These are phyloP conservation scores for Cryptosula pallasiana DNA, from an alignment of 2,888 invertebrate genomes.

Conservation along the genomic window DNA sequence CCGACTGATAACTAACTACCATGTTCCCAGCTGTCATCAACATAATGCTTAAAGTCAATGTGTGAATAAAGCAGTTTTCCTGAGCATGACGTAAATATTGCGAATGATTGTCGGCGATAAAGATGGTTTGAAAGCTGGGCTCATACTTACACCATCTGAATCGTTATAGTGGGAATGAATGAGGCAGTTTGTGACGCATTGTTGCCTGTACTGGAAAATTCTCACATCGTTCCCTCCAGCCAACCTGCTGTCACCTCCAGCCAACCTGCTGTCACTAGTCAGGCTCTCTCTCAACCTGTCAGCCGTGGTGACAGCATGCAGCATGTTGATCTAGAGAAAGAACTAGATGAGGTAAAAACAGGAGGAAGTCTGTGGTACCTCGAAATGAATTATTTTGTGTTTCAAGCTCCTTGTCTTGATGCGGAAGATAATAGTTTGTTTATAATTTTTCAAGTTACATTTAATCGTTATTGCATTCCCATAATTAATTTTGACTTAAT, in stretches of 20 bases:
- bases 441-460: background rate
- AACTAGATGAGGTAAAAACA: slow-evolving; percentile 23
- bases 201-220: background rate
- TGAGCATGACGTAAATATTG: too few species aligned
- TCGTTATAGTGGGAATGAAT: too few species aligned
- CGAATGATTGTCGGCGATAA: too few species aligned
- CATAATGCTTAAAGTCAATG: too few species aligned
- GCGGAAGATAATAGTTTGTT: background rate
- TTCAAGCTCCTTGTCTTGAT: background rate
- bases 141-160: too few species aligned
- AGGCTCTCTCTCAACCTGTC: background rate
- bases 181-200: background rate
- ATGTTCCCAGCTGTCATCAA: too few species aligned
- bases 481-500: too few species aligned
- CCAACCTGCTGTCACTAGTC: background rate
- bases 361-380: too few species aligned
- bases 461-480: background rate
- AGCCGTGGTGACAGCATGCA: background rate
- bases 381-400: too few species aligned
- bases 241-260: background rate
- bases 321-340: slow-evolving; percentile 2
- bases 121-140: too few species aligned
- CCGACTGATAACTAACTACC: too few species aligned
- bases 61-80: too few species aligned
- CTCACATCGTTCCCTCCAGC: background rate